Evolutionary conservation across 2,113 vertebrate species (phyloP), one percentile per base, ranked within the genome.

Genomic region (Balaeniceps rex): DNA sequence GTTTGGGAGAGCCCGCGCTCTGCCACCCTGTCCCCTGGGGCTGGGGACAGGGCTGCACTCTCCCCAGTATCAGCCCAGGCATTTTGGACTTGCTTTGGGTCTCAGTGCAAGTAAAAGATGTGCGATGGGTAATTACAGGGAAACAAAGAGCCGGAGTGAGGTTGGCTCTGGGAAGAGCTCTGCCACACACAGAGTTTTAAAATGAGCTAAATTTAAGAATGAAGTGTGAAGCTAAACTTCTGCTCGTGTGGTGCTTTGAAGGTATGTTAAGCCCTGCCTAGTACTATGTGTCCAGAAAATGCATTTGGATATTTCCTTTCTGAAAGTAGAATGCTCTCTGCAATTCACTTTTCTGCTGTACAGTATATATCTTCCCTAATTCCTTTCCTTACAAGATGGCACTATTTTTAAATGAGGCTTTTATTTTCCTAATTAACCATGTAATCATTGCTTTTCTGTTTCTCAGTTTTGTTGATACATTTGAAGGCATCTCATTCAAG

Each of bases 371-470:
- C 80, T 69, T 77, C 16, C 31, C 65, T 90, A 70, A 57, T 55
- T 49, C 87, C 25, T 54, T 44, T 65, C 72, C 69, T 75, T 63
- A 68, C 22, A 57, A 71, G 64, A 75, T n/a, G 51, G 40, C 47
- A 52, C 47, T 93, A 44, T 84, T 84, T 94, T 96, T 49, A 74
- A 91, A 87, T 54, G 66, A 96, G 36, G 58, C 47, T 94, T 93
- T 83, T 82, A 49, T 23, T 75, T 83, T 10, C 70, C 85, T 94
- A 86, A 74, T 93, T 90, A 93, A 94, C 82, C 61, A 66, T 58
- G 76, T 46, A 49, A 87, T 28, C 15, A 63, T 76, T 63, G 57
- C 76, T 94, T 89, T 55, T 77, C 90, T 79, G 28, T 60, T 76
- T 87, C 87, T 44, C 75, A 15, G 25, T 66, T 81, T 21, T 91